phyloP scores from a whole-genome alignment of 1,140 invertebrate genomes.

The Himalopsyche phryganea region DNA sequence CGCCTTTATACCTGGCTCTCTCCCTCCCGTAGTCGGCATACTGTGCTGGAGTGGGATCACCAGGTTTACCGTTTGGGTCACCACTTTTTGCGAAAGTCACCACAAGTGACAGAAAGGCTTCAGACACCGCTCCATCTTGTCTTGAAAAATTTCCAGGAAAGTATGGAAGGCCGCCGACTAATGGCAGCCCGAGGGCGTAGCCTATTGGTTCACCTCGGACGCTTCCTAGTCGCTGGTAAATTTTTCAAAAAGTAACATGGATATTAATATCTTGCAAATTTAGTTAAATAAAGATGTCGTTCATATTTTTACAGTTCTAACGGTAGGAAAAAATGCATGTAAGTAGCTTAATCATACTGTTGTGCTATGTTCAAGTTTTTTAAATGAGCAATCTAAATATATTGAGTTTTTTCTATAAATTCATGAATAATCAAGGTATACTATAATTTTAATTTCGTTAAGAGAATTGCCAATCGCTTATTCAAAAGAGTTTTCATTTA shows the following conservation, averaged over 20 bases:
- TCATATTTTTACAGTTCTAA: no score
- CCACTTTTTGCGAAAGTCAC: constrained; percentile 74
- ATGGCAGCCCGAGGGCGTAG: constrained; percentile 82
- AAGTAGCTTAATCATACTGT: no score
- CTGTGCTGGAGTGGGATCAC: constrained; percentile 36
- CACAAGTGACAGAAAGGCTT: constrained; percentile 70
- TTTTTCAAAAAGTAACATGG: background rate
- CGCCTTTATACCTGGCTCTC: constrained; percentile 57
- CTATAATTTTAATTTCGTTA: no score
- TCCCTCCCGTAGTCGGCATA: constrained; percentile 57
- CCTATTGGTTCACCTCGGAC: constrained; percentile 81
- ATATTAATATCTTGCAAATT: background rate
- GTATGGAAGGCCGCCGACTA: constrained; percentile 65
- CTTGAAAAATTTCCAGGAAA: constrained; percentile 71
- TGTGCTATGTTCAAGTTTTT: no score
- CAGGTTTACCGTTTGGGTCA: constrained; percentile 59
- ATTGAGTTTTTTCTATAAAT: no score
- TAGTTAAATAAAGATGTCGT: no score
- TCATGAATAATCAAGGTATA: no score
- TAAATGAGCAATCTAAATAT: no score
- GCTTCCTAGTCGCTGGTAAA: constrained; percentile 71
- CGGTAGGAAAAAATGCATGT: no score
- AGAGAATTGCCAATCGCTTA: no score
- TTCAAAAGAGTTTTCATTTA: no score
- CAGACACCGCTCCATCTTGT: constrained; percentile 70